These are phyloP conservation scores for Tor tambroides DNA, from an alignment of 2,113 vertebrate species.

Conservation along the genomic window DNA sequence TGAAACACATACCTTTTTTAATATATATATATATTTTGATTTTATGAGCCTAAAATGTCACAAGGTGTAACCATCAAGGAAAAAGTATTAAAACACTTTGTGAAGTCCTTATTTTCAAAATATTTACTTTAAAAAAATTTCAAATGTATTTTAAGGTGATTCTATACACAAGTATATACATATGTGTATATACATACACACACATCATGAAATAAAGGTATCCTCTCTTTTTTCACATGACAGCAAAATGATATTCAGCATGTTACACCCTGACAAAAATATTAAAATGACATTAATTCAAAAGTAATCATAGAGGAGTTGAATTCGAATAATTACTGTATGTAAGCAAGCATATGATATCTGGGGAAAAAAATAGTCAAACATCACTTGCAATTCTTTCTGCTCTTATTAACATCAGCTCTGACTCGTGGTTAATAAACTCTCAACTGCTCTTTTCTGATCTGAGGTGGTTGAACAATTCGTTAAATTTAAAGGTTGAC, in stretches of 20 bases:
- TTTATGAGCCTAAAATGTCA: background rate
- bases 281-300: background rate
- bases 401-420: background rate
- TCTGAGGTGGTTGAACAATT: slow-evolving; percentile 11
- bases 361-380: background rate
- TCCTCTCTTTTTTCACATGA: background rate
- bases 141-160: too few relatives aligned
- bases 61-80: background rate
- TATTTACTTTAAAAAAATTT: too few relatives aligned
- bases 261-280: background rate
- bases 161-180: too few relatives aligned
- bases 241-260: background rate
- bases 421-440: slow-evolving; percentile 3
- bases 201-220: too few relatives aligned
- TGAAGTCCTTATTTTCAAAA: background rate
- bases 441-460: slow-evolving; percentile 45
- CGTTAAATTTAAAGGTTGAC: slow-evolving; percentile 11
- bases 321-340: background rate
- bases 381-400: background rate
- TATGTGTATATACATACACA: too few relatives aligned
- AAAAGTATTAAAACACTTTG: background rate
- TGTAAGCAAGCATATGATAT: background rate
- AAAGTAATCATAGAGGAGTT: background rate
- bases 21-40: background rate
- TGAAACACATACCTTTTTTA: background rate